Evolutionary conservation across 2,113 vertebrate species (phyloP), one percentile per base, ranked within the genome.

Genomic region (Nothoprocta perdicaria): DNA sequence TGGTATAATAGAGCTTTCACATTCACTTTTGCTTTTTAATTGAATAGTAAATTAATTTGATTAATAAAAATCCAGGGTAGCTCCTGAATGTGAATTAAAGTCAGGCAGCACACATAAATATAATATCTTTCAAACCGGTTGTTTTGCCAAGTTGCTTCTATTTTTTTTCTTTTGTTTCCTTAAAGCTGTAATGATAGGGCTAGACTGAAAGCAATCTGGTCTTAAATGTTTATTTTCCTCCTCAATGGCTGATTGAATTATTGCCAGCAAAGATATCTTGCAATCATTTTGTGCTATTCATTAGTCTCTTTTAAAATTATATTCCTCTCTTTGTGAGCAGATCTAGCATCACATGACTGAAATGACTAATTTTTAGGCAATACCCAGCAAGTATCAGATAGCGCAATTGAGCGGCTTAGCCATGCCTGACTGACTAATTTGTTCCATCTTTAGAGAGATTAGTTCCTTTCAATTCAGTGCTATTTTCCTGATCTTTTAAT

Each of bases 1-100:
- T 84, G 38, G 13, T 75, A 24, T 78, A 90, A 90, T n/a, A 72
- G 76, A 84, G 46, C 31, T 95, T 95, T 94, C 79, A 81, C 38
- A 77, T 94, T 91, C 35, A 50, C 65, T 95, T 90, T 90, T 86
- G 45, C 48, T 92, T 95, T 96, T 91, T 96, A 96, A 96, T 96
- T 94, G 63, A 88, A 84, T 76, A 88, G 63, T 90, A 96, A 95
- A 95, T 94, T 92, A 83, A 91, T 91, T 94, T 94, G 82, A 94
- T 95, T 88, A 89, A 90, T 90, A 95, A 93, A 94, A 93, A 60
- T 67, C 27, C 38, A 50, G 29, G 10, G 17, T 79, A 46, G 14
- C 27, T 89, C 35, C 23, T 58, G 69, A 88, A 77, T 48, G 61
- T 55, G 72, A 80, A 88, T 90, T 90, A 93, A 94, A 72, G 57